Evolutionary conservation across 2,888 invertebrate species (phyloP).

Genomic region (Lepidocyrtoides sp.): DNA sequence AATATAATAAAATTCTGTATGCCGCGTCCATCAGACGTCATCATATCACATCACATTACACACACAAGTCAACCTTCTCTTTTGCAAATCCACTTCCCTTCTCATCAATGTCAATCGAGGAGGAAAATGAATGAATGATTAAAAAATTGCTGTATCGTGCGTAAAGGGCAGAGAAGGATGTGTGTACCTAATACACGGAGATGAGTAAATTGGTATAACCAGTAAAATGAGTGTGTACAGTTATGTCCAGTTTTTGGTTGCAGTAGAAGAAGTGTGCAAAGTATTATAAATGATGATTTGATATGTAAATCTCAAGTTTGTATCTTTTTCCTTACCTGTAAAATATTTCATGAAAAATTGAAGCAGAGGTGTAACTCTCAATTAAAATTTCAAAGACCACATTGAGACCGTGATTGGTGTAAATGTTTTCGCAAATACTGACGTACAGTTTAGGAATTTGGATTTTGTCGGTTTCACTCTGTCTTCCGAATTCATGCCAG

Average conservation of each 20-base stretch:
- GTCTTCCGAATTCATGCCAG: constrained; percentile 95
- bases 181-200: not conserved
- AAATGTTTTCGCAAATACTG: too few species aligned
- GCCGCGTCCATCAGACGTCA: constrained; percentile 20
- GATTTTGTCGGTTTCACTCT: constrained; percentile 98
- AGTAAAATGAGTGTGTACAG: too few species aligned
- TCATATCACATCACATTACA: not conserved
- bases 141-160: constrained; percentile 43
- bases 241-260: too few species aligned
- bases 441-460: constrained; percentile 99
- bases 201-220: too few species aligned
- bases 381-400: too few species aligned
- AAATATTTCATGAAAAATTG: too few species aligned
- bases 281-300: too few species aligned
- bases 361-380: too few species aligned
- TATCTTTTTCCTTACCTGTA: too few species aligned
- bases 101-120: constrained; percentile 65
- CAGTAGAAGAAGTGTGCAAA: too few species aligned
- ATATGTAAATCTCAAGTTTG: too few species aligned
- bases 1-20: not conserved
- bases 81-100: constrained; percentile 30
- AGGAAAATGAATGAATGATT: constrained; percentile 16
- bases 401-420: too few species aligned
- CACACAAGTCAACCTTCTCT: constrained; percentile 46
- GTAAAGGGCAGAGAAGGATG: constrained; percentile 43